Conservation (phyloP, 2,888 invertebrate genomes). For the Agonopterix heracliana region DNA sequence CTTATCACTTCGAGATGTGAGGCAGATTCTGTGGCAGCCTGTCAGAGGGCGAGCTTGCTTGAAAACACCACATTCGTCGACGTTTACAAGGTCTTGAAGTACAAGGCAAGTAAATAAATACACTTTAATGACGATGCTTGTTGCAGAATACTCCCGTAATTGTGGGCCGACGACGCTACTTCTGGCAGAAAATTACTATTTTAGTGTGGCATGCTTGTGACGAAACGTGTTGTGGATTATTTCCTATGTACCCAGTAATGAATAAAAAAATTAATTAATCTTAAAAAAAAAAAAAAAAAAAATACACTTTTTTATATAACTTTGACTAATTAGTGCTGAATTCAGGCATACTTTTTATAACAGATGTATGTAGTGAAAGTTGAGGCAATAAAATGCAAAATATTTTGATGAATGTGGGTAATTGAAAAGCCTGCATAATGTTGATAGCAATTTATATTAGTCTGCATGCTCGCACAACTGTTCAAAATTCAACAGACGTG, state of each 20-base stretch:
- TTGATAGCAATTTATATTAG: background rate
- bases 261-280: too few relatives aligned
- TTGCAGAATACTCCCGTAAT: too few relatives aligned
- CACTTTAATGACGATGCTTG: too few relatives aligned
- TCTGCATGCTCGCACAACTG: background rate
- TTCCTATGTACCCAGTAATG: too few relatives aligned
- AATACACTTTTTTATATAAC: background rate
- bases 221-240: too few relatives aligned
- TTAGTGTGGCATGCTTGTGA: too few relatives aligned
- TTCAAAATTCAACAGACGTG: background rate
- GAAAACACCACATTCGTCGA: slow-evolving; percentile 81
- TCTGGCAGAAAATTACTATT: too few relatives aligned
- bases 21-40: slow-evolving; percentile 85
- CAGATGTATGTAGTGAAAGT: background rate
- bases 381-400: background rate
- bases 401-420: background rate
- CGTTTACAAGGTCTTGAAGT: slow-evolving; percentile 88
- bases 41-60: slow-evolving; percentile 75
- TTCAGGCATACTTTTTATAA: background rate
- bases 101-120: slow-evolving; percentile 78
- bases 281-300: too few relatives aligned
- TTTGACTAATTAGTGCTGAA: background rate
- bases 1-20: slow-evolving; percentile 85
- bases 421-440: background rate
- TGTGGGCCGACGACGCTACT: too few relatives aligned